Conservation (phyloP, 1,140 invertebrate genomes). For the Chionoecetes opilio region DNA sequence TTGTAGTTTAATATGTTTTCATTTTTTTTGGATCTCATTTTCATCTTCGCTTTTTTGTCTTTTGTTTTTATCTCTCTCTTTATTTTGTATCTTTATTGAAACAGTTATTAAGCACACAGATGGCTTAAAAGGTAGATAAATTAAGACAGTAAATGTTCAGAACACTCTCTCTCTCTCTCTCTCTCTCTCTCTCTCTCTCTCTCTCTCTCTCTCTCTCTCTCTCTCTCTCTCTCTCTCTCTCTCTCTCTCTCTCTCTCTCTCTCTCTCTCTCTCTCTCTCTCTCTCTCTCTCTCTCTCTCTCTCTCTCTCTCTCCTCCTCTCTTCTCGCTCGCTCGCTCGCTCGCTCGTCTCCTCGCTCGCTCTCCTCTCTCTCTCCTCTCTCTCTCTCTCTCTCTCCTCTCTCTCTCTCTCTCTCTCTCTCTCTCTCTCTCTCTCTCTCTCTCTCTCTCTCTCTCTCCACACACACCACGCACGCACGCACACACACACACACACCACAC, state of each 20-base stretch:
- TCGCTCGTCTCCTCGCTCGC: too few species aligned
- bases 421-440: background rate
- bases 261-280: background rate
- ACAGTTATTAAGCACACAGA: too few species aligned
- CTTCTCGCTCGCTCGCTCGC: too few species aligned
- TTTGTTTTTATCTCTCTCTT: background rate
- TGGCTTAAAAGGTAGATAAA: too few species aligned
- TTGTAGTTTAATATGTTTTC: background rate
- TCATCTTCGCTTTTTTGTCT: background rate
- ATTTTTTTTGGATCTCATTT: background rate
- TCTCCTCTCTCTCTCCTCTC: too few species aligned
- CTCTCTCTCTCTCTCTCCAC: background rate
- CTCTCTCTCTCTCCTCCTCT: too few species aligned
- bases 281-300: too few species aligned
- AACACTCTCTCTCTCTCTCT: conserved; percentile 55
- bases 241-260: background rate
- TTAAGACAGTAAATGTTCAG: too few species aligned
- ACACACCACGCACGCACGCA: too few species aligned
- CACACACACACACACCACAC: too few species aligned
- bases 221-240: background rate
- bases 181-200: conserved; percentile 55
- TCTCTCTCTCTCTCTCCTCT: background rate
- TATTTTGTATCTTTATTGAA: too few species aligned
- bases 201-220: conserved; percentile 20
- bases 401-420: background rate